phyloP scores from a whole-genome alignment of 2,113 vertebrate genomes.

The Nesospiza acunhae region DNA sequence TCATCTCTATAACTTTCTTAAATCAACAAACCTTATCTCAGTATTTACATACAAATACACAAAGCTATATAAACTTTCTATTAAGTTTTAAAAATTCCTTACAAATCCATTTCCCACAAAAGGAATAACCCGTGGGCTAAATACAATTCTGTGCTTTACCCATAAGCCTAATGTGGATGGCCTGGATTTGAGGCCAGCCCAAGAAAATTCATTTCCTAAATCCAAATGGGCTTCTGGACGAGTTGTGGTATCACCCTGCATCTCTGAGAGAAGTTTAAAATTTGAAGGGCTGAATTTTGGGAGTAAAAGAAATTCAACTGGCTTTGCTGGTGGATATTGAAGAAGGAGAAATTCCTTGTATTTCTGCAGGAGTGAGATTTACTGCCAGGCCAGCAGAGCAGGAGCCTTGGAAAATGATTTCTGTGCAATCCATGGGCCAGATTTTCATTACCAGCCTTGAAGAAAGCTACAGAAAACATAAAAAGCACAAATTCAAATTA shows the following conservation, averaged over 20 bases:
- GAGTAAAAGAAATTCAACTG: neutral
- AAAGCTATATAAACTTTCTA: neutral
- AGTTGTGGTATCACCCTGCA: neutral
- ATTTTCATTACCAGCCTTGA: neutral
- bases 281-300: neutral
- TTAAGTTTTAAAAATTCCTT: neutral
- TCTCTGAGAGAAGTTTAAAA: constrained; percentile 21
- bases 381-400: neutral
- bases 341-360: neutral
- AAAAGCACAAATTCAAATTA: neutral
- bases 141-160: neutral
- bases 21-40: neutral
- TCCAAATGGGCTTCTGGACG: constrained; percentile 2
- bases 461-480: neutral
- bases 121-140: neutral
- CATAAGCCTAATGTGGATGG: neutral
- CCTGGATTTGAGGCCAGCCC: neutral
- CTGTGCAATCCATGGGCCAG: neutral
- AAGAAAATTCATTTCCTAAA: constrained; percentile 51
- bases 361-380: neutral
- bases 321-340: neutral
- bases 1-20: neutral
- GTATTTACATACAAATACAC: neutral
- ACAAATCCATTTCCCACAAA: neutral
- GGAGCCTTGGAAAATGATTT: neutral